phyloP scores from a whole-genome alignment of 2,888 invertebrate genomes.

The Drosophila birchii region DNA sequence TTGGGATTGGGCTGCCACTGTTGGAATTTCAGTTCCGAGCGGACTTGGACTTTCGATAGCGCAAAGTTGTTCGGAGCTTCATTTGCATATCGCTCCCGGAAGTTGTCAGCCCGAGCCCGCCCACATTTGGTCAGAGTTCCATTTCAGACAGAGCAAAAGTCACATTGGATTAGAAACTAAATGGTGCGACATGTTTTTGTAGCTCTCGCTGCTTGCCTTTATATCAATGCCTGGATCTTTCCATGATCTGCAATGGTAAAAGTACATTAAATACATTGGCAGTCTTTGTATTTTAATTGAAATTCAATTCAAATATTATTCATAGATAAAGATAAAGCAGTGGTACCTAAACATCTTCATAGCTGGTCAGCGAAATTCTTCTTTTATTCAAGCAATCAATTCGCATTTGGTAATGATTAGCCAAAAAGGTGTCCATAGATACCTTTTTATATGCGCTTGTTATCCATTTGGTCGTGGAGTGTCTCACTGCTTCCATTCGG shows the following conservation, averaged over 20 bases:
- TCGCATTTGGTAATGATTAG: conserved; percentile 1
- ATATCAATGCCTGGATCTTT: conserved; percentile 10
- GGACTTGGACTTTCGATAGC: conserved; percentile 48
- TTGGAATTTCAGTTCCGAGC: conserved; percentile 31
- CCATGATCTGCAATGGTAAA: conserved; percentile 15
- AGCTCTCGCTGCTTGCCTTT: background rate
- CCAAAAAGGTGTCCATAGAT: background rate
- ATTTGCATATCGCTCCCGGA: conserved; percentile 73
- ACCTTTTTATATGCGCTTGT: background rate
- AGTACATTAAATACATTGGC: background rate
- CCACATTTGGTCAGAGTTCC: conserved; percentile 29
- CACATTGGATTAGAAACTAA: conserved; percentile 71
- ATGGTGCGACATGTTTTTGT: conserved; percentile 65
- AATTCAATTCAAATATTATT: background rate
- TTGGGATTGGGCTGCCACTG: conserved; percentile 26
- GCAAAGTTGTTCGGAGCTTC: conserved; percentile 53
- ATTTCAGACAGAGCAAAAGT: conserved; percentile 56
- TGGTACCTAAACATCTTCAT: background rate
- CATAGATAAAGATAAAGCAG: too few species aligned
- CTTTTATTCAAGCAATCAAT: background rate
- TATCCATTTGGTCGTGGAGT: conserved; percentile 1
- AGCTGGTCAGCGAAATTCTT: background rate
- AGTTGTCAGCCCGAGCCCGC: conserved; percentile 37
- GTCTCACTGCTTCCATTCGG: background rate
- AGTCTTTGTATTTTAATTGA: conserved; percentile 23